Base-by-base conservation (phyloP, 2,888 invertebrate genomes). In the Drepanosiphum platanoidis region DNA sequence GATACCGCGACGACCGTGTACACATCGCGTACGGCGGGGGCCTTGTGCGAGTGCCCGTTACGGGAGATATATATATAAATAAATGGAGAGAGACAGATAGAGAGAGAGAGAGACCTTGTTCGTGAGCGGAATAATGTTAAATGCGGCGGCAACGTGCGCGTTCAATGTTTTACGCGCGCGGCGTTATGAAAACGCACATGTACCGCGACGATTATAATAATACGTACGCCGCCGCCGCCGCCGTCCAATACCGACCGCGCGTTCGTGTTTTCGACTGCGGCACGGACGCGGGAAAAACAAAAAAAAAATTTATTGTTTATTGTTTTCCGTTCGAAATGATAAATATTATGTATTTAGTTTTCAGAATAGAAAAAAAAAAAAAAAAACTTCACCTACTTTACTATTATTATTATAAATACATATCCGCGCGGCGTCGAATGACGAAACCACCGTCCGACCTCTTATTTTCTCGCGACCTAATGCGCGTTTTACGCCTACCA, bases 71-170 rank as follows among this genome's bases (percentile, higher is more conserved):
- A n/a, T n/a, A n/a, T n/a, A n/a, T 5, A 42, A 13, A 42, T 3
- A 11, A 18, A 18, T 11, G 46, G 46, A 9, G 8, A 8, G 4
- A 9, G 52, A 22, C 52, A 5, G 52, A 2, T 5, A 22, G 52
- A 18, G 22, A 22, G 22, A 7, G 72, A 22, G n/a, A 7, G 13
- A 66, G 42, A 79, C 66, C 39, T 78, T 39, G 77, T 78, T 78
- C 39, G 77, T 39, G 78, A 79, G n/a, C 78, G 42, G 77, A 64
- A 78, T 78, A 78, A n/a, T 34, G 32, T 46, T 42, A 22, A 46
- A 30, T 27, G 74, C 32, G 39, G 22, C 46, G 30, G 15, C 15
- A 18, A 18, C 52, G 52, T 52, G 52, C 27, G 36, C 77, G 39
- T 39, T 36, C 61, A n/a, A 61, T 30, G 30, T 36, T 8, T 22